phyloP scores from a whole-genome alignment of 2,113 vertebrate species.

The Sminthopsis crassicaudata region DNA sequence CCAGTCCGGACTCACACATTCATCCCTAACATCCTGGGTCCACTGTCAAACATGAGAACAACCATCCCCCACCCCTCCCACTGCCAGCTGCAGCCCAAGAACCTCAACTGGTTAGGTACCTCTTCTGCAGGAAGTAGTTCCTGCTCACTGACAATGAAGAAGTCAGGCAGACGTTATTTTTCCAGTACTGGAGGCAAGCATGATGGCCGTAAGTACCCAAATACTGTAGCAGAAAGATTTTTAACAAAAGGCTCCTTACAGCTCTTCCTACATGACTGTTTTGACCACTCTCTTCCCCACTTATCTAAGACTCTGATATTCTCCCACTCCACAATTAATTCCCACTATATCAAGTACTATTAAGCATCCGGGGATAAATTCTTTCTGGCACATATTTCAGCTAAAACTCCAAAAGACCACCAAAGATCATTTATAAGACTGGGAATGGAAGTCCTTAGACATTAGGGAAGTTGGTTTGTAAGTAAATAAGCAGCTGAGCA shows the following conservation, averaged over 20 bases:
- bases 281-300: background rate
- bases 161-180: slow-evolving; percentile 24
- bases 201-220: slow-evolving; percentile 75
- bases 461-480: background rate
- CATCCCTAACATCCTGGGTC: slow-evolving; percentile 43
- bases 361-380: background rate
- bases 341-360: background rate
- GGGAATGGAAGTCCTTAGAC: background rate
- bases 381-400: background rate
- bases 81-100: slow-evolving; percentile 49
- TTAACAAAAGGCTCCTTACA: background rate
- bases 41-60: slow-evolving; percentile 49
- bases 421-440: background rate
- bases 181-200: slow-evolving; percentile 5
- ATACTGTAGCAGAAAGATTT: background rate
- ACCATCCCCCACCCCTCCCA: slow-evolving; percentile 26
- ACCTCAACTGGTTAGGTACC: slow-evolving; percentile 36
- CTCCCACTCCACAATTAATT: background rate
- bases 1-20: background rate
- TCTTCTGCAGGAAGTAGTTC: background rate
- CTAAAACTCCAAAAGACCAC: background rate
- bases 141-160: slow-evolving; percentile 47
- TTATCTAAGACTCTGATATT: background rate
- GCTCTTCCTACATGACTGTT: background rate
- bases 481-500: background rate